Evolutionary conservation across 2,113 vertebrate species (phyloP), one percentile per base, ranked within the genome.

Genomic region (Nipponia nippon): DNA sequence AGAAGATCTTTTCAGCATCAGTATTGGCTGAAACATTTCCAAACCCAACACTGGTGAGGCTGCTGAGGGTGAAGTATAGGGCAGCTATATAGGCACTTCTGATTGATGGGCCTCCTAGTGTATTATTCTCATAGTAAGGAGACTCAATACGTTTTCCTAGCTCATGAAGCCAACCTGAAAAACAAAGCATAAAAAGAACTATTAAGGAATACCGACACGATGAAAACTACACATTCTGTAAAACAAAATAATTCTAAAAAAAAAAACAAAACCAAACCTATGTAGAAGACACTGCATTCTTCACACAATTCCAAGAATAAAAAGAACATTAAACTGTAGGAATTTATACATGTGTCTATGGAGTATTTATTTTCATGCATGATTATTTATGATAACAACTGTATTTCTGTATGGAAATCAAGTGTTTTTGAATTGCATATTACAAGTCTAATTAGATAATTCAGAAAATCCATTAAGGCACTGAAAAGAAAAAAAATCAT

Each of bases 21-120:
- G 99, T 99, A 88, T 99, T 99, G 93, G 99, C 99, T 4, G 99
- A 99, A 86, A 99, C 99, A 12, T 99, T 99, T 90, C 99, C 99
- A 59, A 99, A 99, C 15, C 99, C 99, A 87, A 99, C 99, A 26
- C 99, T 99, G 97, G 99, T 99, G 94, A 99, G 98, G 94, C 99
- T 99, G 98, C 99, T 99, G 82, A 99, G 99, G 25, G 99, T 99
- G 97, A 99, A 99, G 97, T 99, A 99, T 4, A 99, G 98, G 4
- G 99, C 99, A 38, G 99, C 99, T 34, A 99, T 98, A 90, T 99
- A 99, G 98, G 99, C 98, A 89, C 99, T 99, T 90, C 99, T 98
- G 92, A 99, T 98, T 7, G 99, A 98, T 2, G 99, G 99, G 26
- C 99, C 99, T 73, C 98, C 96, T 38, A 98, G 97, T 21, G 98